Evolutionary conservation across 2,888 invertebrate species (phyloP).

Genomic region (Pollenia angustigena): DNA sequence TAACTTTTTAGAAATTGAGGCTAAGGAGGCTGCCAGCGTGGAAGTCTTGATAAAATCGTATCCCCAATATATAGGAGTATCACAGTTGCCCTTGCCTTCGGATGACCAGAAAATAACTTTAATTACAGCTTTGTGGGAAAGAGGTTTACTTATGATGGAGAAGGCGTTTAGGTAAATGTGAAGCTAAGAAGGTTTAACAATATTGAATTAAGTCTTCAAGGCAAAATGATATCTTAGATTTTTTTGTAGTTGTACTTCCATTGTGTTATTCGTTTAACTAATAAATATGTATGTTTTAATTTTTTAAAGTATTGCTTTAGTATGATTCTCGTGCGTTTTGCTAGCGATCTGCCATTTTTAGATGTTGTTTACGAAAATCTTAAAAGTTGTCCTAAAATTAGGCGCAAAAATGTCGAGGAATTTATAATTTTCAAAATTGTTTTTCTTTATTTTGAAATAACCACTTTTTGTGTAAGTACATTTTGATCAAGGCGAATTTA

Average conservation of each 20-base stretch:
- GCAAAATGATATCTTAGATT: constrained; percentile 45
- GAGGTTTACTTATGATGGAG: constrained; percentile 90
- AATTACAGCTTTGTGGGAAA: constrained; percentile 92
- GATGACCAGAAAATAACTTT: constrained; percentile 88
- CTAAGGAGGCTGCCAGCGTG: constrained; percentile 88
- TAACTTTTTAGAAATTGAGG: constrained; percentile 90
- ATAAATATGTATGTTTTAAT: background rate
- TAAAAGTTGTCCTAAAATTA: too few species aligned
- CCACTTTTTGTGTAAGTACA: too few species aligned
- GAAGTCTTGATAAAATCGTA: constrained; percentile 89
- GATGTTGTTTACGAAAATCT: too few species aligned
- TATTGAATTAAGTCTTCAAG: background rate
- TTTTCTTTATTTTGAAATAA: too few species aligned
- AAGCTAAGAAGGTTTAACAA: background rate
- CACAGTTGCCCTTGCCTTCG: constrained; percentile 88
- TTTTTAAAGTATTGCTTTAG: background rate
- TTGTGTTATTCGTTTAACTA: background rate
- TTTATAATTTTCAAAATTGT: too few species aligned
- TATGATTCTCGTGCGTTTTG: too few species aligned
- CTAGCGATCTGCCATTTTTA: too few species aligned
- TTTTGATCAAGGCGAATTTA: too few species aligned
- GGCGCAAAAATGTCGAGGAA: too few species aligned
- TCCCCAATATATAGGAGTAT: constrained; percentile 90
- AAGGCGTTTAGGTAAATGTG: constrained; percentile 77
- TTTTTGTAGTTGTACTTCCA: background rate